Evolutionary conservation across 2,888 invertebrate species (phyloP), one percentile per base, ranked within the genome.

Genomic region (Orthosia cruda): DNA sequence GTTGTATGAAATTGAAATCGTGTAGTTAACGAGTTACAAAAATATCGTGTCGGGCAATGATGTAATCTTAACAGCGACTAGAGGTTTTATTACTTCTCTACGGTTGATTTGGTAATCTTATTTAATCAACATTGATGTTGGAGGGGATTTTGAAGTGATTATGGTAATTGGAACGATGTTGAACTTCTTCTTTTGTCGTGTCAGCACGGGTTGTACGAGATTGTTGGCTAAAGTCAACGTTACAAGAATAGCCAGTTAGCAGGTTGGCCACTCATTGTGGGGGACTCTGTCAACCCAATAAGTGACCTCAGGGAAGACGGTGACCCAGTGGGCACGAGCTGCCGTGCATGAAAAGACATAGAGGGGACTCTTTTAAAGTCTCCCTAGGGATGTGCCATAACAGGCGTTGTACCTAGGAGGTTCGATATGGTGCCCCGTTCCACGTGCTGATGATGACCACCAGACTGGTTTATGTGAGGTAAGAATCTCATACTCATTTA

Each of bases 1-100:
- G 83, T 87, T 77, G 85, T 88, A 90, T 91, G 88, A 93, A 94
- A 94, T 94, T 94, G 94, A 95, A 94, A 94, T 94, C 94, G 94
- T 94, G 94, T 90, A 89, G 92, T 92, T 94, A 94, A 94, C 93
- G 91, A 93, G 92, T 91, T 85, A 90, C 87, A 87, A 91, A 92
- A 92, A 91, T 90, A 89, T 88, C 87, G 89, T 83, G 87, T 79
- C 40, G 78, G 76, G 77, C 72, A 70, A 65, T 73, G 83, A 84
- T 83, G 83, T 84, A 84, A 87, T 87, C 84, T 86, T 87, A 80
- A 83, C 79, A 74, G 73, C 84, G 84, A 71, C 71, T 69, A 73
- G 80, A 69, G 63, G 69, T 64, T 81, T 73, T 78, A 87, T 84
- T 87, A 85, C 79, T 83, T 71, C 58, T 80, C 75, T 79, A 76